Evolutionary conservation across 2,888 invertebrate genomes (phyloP).

Genomic region (Amiota minor): DNA sequence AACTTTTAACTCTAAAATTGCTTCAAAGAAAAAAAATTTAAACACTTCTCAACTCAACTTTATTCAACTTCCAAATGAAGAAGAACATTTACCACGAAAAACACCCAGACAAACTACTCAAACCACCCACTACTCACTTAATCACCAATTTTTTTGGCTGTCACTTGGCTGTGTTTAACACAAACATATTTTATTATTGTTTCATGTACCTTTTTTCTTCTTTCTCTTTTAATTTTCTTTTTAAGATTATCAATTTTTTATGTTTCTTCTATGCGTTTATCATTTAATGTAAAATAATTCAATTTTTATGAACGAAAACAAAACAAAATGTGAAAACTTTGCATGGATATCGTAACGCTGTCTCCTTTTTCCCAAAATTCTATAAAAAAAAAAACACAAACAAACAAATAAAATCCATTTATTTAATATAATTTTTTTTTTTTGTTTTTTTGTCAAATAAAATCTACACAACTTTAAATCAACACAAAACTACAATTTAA

Average conservation of each 20-base stretch:
- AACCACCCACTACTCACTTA: not conserved
- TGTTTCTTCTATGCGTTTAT: constrained; percentile 29
- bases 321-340: constrained; percentile 68
- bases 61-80: too few relatives aligned
- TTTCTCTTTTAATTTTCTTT: not conserved
- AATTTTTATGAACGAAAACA: constrained; percentile 44
- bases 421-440: too few relatives aligned
- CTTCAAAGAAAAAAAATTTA: constrained; percentile 11
- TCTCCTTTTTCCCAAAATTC: constrained; percentile 54
- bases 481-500: too few relatives aligned
- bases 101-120: not conserved
- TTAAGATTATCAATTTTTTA: constrained; percentile 25
- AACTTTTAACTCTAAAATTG: constrained; percentile 16
- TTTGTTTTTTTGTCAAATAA: too few relatives aligned
- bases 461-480: too few relatives aligned
- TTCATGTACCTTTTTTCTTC: not conserved
- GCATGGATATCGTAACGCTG: constrained; percentile 72
- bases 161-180: constrained; percentile 10
- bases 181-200: constrained; percentile 14
- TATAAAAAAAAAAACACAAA: constrained; percentile 29
- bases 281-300: constrained; percentile 51
- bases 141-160: not conserved
- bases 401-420: not conserved
- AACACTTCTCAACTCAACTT: constrained; percentile 17
- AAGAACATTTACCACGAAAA: not conserved